Evolutionary conservation across 2,797 vertebrate genomes (phyloP).

Genomic region (Leptodactylus fallax): DNA sequence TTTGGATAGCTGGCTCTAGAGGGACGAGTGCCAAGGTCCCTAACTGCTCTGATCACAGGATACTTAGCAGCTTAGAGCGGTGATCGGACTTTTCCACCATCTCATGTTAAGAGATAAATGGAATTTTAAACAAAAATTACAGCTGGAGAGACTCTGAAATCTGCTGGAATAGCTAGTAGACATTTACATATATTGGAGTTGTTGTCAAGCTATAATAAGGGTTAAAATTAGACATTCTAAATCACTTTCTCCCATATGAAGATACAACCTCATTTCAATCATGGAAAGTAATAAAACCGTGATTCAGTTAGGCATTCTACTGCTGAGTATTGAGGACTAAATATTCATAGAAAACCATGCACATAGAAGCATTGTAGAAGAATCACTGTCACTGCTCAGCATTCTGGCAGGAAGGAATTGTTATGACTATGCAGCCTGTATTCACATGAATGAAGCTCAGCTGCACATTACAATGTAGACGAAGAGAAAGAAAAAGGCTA

Average conservation of each 20-base stretch:
- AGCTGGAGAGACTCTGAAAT: too few species aligned
- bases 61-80: too few species aligned
- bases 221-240: not conserved
- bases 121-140: too few species aligned
- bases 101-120: too few species aligned
- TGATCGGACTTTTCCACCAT: too few species aligned
- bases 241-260: not conserved
- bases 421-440: constrained; percentile 3
- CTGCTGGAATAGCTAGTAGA: too few species aligned
- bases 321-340: not conserved
- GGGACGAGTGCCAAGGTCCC: too few species aligned
- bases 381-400: not conserved
- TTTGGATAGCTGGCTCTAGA: too few species aligned
- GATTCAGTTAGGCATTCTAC: not conserved
- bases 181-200: too few species aligned
- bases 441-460: constrained; percentile 43
- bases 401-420: constrained; percentile 29
- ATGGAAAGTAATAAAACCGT: not conserved
- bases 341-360: not conserved
- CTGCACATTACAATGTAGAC: constrained; percentile 48
- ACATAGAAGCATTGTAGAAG: not conserved
- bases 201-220: too few species aligned
- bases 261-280: not conserved
- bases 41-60: too few species aligned
- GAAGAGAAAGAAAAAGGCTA: not conserved